phyloP scores from a whole-genome alignment of 1,140 invertebrate genomes.

The Scaptomyza graminum region DNA sequence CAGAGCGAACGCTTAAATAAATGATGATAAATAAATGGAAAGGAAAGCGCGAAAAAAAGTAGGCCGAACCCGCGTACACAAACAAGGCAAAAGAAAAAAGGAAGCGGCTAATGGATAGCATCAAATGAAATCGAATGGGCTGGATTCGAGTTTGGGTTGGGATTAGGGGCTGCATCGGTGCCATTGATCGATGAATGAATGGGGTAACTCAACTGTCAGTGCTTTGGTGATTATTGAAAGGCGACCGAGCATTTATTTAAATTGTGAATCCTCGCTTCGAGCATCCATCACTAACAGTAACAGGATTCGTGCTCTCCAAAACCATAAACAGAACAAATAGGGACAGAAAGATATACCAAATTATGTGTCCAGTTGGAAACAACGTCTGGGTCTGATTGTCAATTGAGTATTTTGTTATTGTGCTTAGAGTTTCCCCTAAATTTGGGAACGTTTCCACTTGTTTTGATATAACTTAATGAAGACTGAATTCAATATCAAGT shows the following conservation, averaged over 20 bases:
- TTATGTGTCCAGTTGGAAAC: too few species aligned
- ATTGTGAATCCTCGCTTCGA: background rate
- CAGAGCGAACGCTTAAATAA: constrained; percentile 58
- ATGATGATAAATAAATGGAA: constrained; percentile 78
- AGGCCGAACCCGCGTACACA: constrained; percentile 44
- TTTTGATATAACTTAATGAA: too few species aligned
- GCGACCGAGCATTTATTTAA: constrained; percentile 27
- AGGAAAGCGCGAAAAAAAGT: constrained; percentile 54
- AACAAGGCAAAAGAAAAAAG: constrained; percentile 22
- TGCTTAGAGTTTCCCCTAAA: too few species aligned
- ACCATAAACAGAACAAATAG: too few species aligned
- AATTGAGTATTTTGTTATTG: too few species aligned
- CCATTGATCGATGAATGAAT: constrained; percentile 38
- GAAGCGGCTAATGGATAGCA: constrained; percentile 53
- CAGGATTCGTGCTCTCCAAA: background rate
- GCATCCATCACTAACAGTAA: background rate
- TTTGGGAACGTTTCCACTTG: too few species aligned
- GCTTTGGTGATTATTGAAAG: background rate
- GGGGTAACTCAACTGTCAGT: constrained; percentile 8
- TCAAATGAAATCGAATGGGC: constrained; percentile 26
- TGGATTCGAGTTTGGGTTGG: background rate
- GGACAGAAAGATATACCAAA: too few species aligned
- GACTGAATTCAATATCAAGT: too few species aligned
- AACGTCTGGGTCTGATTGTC: too few species aligned
- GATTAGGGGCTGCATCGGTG: background rate